phyloP scores from a whole-genome alignment of 2,113 vertebrate genomes.

The Andinoacara biseriatus region DNA sequence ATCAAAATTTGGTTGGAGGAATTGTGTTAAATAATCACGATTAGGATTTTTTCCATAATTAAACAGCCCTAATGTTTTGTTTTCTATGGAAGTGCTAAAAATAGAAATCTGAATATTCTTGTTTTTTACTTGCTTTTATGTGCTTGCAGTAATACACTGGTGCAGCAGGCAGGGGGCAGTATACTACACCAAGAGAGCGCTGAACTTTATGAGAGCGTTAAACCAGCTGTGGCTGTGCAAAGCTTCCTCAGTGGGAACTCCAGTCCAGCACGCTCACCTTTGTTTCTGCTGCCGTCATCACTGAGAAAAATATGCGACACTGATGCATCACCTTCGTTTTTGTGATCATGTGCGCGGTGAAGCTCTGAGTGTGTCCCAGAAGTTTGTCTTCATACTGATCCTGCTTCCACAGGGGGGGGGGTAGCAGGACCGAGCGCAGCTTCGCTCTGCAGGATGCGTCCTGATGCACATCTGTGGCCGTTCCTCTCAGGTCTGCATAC shows the following conservation, averaged over 20 bases:
- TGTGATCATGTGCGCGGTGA: not conserved
- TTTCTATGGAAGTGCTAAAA: too few species aligned
- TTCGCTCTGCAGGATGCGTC: too few species aligned
- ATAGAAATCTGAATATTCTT: too few species aligned
- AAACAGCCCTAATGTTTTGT: too few species aligned
- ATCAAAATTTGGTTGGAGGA: too few species aligned
- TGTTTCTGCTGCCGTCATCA: too few species aligned
- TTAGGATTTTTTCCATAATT: too few species aligned
- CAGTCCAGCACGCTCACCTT: not conserved
- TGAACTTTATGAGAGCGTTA: not conserved
- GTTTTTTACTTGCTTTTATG: too few species aligned
- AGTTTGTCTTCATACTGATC: not conserved
- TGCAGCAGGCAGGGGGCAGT: slow-evolving; percentile 34
- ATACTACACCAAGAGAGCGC: not conserved
- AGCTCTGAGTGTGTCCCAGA: not conserved
- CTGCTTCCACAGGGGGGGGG: not conserved
- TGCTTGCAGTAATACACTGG: not conserved
- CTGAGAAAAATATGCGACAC: too few species aligned
- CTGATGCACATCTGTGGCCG: not conserved
- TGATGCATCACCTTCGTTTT: not conserved
- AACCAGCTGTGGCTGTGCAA: not conserved
- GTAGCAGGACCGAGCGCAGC: too few species aligned
- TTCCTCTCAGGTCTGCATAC: too few species aligned
- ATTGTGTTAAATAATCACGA: too few species aligned
- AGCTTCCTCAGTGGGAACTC: not conserved